Conservation (phyloP, 2,113 vertebrate species). For the Synodontis membranacea region DNA sequence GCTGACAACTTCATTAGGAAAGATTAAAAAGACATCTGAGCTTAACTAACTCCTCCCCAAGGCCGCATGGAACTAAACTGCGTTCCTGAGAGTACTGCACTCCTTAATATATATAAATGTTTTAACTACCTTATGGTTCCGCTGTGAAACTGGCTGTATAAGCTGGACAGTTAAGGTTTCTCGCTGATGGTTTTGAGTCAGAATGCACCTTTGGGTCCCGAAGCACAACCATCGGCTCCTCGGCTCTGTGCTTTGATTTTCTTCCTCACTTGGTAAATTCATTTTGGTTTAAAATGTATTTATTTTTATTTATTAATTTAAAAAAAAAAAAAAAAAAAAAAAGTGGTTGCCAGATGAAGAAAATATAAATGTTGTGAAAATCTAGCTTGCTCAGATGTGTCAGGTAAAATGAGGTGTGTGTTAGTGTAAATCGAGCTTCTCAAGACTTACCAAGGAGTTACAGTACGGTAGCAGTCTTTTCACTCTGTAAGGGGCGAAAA, state of each 20-base stretch:
- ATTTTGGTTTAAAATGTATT: no score
- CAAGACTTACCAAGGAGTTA: not conserved
- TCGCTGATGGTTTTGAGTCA: not conserved
- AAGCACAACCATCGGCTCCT: not conserved
- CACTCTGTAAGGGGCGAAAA: no score
- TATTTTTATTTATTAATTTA: no score
- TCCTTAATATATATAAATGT: not conserved
- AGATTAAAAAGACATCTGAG: slow-evolving; percentile 38
- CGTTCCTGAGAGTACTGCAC: not conserved
- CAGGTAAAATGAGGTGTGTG: not conserved
- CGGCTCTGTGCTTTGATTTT: not conserved
- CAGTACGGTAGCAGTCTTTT: not conserved
- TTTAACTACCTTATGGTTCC: not conserved
- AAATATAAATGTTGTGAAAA: not conserved
- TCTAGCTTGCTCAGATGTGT: not conserved
- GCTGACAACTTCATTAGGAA: slow-evolving; percentile 46
- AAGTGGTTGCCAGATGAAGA: not conserved
- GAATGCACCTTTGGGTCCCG: slow-evolving; percentile 2
- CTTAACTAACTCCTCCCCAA: slow-evolving; percentile 9
- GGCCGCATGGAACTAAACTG: not conserved
- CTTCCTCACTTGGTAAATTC: not conserved
- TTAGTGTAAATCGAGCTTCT: not conserved
- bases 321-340: no score
- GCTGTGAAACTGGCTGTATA: slow-evolving; percentile 4
- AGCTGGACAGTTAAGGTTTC: not conserved